These are phyloP conservation scores for Crocuta crocuta DNA, from an alignment of 2,113 vertebrate genomes.

Conservation along the genomic window DNA sequence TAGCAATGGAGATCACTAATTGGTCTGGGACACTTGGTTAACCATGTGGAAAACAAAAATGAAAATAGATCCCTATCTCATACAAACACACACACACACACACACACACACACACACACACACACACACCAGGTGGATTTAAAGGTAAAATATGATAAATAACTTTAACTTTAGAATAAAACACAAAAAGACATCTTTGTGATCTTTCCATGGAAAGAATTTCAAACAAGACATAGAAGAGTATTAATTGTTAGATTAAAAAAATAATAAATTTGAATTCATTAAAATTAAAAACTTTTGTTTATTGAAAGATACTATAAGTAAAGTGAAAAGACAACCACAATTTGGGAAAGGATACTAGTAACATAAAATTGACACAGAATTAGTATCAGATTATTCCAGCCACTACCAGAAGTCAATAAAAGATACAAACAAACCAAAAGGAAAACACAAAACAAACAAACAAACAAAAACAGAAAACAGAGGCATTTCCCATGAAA, in stretches of 20 bases:
- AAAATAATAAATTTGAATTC: not conserved
- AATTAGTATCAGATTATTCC: not conserved
- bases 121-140: not conserved
- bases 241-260: not conserved
- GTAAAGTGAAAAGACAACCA: not conserved
- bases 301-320: not conserved
- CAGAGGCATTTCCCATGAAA: not conserved
- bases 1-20: not conserved
- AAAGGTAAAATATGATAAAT: not conserved
- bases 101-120: not conserved
- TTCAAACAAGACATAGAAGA: conserved; percentile 8
- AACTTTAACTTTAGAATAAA: conserved; percentile 23
- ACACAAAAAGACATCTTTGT: not conserved
- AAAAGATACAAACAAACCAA: not conserved
- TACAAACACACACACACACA: not conserved
- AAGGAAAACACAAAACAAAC: not conserved
- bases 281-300: not conserved
- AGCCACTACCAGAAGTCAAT: not conserved
- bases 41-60: not conserved
- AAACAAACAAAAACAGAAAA: not conserved
- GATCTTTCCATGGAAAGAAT: not conserved
- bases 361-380: not conserved
- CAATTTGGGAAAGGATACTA: not conserved
- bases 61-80: not conserved
- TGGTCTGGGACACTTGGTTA: not conserved